Conservation (phyloP, 2,888 invertebrate species). For the Chalcis sispes region DNA sequence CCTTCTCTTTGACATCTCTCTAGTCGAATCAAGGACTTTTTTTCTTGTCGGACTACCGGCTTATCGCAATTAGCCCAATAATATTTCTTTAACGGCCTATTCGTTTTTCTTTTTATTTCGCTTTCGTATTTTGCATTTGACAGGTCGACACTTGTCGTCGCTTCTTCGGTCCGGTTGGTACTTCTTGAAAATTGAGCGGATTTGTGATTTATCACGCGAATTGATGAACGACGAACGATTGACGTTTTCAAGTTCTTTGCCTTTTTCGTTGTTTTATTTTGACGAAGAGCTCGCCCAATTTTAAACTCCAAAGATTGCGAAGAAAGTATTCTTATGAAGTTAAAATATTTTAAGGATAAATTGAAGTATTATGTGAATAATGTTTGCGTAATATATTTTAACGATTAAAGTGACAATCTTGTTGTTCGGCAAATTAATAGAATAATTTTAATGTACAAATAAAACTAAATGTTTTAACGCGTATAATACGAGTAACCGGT, state of each 20-base stretch:
- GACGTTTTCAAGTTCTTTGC: slow-evolving; percentile 39
- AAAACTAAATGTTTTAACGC: too few species aligned
- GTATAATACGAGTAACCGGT: too few species aligned
- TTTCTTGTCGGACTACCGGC: slow-evolving; percentile 66
- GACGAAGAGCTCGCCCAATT: neutral
- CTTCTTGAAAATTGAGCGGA: slow-evolving; percentile 54
- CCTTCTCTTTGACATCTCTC: slow-evolving; percentile 48
- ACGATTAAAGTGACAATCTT: too few species aligned
- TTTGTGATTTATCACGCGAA: slow-evolving; percentile 52
- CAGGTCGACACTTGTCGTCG: slow-evolving; percentile 61
- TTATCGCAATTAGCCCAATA: slow-evolving; percentile 75
- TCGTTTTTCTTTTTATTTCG: slow-evolving; percentile 45
- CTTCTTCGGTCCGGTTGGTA: neutral
- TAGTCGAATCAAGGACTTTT: slow-evolving; percentile 50
- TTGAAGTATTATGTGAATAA: too few species aligned
- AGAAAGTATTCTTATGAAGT: neutral
- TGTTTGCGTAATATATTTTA: too few species aligned
- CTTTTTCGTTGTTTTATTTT: slow-evolving; percentile 36
- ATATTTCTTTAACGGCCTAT: slow-evolving; percentile 66
- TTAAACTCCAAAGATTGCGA: slow-evolving; percentile 15
- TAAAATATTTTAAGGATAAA: too few species aligned
- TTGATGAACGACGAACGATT: slow-evolving; percentile 24
- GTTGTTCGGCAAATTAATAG: too few species aligned
- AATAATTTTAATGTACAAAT: too few species aligned
- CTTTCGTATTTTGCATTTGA: slow-evolving; percentile 62